Conservation (phyloP, 2,797 vertebrate species). For the Graptemys geographica region DNA sequence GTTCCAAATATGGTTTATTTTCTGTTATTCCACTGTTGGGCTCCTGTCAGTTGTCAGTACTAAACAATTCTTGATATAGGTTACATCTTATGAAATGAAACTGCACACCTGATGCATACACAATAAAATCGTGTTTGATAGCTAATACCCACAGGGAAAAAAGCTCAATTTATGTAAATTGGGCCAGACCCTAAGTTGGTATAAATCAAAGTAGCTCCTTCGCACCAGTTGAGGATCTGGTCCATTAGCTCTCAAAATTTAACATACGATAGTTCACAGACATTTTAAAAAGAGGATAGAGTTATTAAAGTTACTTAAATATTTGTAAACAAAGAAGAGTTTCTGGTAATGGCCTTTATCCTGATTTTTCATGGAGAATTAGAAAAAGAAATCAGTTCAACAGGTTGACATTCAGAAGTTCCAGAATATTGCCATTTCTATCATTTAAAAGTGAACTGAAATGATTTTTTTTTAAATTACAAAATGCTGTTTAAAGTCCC, state of each 20-base stretch:
- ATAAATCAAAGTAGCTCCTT: not conserved
- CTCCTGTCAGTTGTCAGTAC: not conserved
- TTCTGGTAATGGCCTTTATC: rapidly evolving
- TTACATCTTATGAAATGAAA: not conserved
- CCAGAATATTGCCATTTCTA: not conserved
- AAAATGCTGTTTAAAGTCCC: not conserved
- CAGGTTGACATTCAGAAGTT: not conserved
- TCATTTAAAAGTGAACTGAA: not conserved
- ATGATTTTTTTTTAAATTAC: not conserved
- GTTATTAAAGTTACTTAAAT: not conserved
- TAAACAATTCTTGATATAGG: not conserved
- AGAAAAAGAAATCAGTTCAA: not conserved
- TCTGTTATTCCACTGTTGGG: not conserved
- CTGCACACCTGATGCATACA: not conserved
- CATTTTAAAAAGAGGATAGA: not conserved
- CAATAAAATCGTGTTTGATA: not conserved
- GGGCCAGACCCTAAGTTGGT: not conserved
- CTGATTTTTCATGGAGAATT: not conserved
- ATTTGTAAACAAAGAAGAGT: not conserved
- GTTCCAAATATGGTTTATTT: not conserved
- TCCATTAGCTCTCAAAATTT: not conserved
- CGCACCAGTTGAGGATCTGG: not conserved
- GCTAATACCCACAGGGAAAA: not conserved
- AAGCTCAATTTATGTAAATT: not conserved
- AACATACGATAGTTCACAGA: not conserved